A percentile compares a stretch with the other conserved stretches of the same genome.
phyloP scores from a whole-genome alignment of 2,888 invertebrate genomes.

The Leucophenga maculata region DNA sequence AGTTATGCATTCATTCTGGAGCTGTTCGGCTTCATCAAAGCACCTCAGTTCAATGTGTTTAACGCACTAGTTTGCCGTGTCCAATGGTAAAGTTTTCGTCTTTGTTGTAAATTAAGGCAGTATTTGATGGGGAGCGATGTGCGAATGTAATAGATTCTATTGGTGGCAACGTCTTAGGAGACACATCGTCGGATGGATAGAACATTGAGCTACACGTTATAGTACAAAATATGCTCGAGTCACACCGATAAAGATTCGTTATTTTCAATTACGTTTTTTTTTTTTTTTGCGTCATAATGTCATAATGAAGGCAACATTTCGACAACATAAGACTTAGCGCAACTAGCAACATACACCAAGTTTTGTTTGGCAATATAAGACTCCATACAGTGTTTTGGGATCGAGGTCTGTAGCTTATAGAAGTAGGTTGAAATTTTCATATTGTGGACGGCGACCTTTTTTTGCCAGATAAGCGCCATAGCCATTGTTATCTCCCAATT shows the following conservation, averaged over 20 bases:
- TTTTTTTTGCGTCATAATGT: conserved; percentile 99
- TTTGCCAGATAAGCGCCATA: conserved; percentile 95
- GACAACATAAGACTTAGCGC: conserved; percentile 92
- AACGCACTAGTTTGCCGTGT: conserved; percentile 84
- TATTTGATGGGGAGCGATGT: conserved; percentile 95
- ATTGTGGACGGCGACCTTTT: conserved; percentile 85
- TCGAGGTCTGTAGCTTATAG: conserved; percentile 87
- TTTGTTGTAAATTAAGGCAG: conserved; percentile 87
- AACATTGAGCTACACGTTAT: conserved; percentile 87
- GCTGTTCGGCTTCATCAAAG: conserved; percentile 83
- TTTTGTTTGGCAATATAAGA: conserved; percentile 99
- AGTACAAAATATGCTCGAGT: conserved; percentile 95
- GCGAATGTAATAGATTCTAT: conserved; percentile 95
- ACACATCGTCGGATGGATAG: conserved; percentile 93
- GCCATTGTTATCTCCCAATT: conserved; percentile 86
- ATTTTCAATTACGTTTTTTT: conserved; percentile 97
- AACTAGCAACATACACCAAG: conserved; percentile 95
- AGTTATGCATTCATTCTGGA: conserved; percentile 81
- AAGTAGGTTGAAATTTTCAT: conserved; percentile 99
- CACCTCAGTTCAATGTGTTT: conserved; percentile 86
- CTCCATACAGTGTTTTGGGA: conserved; percentile 86
- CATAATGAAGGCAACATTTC: conserved; percentile 94
- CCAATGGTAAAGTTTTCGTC: conserved; percentile 87
- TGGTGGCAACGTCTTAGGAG: conserved; percentile 94
- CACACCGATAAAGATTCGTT: conserved; percentile 99